phyloP scores from a whole-genome alignment of 1,140 invertebrate species.

The Tetramorium alpestre region DNA sequence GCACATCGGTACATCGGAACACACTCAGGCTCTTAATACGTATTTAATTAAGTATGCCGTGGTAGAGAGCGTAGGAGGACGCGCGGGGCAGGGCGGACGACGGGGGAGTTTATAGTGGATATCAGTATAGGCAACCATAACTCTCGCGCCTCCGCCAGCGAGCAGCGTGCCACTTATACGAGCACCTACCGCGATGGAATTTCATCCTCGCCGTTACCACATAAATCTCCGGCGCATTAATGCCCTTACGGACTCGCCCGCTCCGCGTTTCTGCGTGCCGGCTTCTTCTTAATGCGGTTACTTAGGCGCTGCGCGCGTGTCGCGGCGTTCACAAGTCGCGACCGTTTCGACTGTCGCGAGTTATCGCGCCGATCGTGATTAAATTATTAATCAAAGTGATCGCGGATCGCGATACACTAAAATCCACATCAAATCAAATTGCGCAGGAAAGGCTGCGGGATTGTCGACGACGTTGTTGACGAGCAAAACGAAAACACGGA shows the following conservation, averaged over 20 bases:
- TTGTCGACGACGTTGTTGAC: no score
- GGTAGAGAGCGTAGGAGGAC: slow-evolving; percentile 50
- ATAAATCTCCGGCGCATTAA: slow-evolving; percentile 80
- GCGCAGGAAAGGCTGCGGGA: neutral
- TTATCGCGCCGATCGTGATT: neutral
- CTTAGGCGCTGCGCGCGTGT: slow-evolving; percentile 26
- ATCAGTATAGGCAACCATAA: slow-evolving; percentile 80
- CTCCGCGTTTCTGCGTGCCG: slow-evolving; percentile 31
- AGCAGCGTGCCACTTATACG: slow-evolving; percentile 70
- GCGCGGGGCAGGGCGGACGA: slow-evolving; percentile 33
- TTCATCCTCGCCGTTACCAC: slow-evolving; percentile 75
- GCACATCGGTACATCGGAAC: slow-evolving; percentile 81
- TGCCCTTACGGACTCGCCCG: slow-evolving; percentile 65
- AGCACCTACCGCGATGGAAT: slow-evolving; percentile 78
- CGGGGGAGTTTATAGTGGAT: slow-evolving; percentile 76
- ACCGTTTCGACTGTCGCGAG: neutral
- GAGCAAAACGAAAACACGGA: neutral
- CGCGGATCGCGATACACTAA: neutral
- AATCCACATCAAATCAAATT: neutral
- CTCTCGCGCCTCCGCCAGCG: slow-evolving; percentile 75
- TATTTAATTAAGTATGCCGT: slow-evolving; percentile 82
- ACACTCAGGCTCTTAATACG: slow-evolving; percentile 84
- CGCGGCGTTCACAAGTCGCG: neutral
- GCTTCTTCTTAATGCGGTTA: slow-evolving; percentile 61
- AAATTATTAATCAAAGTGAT: neutral